Evolutionary conservation across 30 jellyfish, hydroid and myxozoan genomes (phyloP), one percentile per base, ranked within the genome.

Genomic region (Aurelia sp.): DNA sequence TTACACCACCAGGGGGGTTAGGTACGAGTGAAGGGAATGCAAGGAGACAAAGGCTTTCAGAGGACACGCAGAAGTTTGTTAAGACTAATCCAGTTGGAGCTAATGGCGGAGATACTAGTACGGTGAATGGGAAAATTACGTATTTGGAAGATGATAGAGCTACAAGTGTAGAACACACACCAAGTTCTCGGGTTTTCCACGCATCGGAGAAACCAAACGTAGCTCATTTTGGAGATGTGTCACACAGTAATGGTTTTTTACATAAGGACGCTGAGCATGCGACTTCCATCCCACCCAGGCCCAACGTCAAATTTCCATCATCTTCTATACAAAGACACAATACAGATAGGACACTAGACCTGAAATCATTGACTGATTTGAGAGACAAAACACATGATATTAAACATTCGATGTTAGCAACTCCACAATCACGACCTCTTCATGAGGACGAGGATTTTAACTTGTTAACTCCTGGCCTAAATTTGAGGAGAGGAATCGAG

Each of bases 391-490:
- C 69, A 59, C 13, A 38, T 3, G 33, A 4, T 59, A 13, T 0
- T 13, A 59, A 18, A 21, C 24, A 59, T 21, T 24, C 21, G 5
- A 40, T 50, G 5, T 17, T 6, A 16, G 81, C 60, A 41, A 79
- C 89, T 30, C 89, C 89, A 35, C 65, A 61, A 66, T 33, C 52
- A 17, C 47, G 40, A 79, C 13, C 71, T 11, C 55, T 44, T 8
- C 55, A 44, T 44, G 20, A 24, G 3, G 89, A 79, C 51, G 89
- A 62, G 17, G 73, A 70, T 63, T 79, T 79, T n/a, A 79, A 79
- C 58, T 58, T 79, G 50, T 31, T 79, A 33, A 79, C 89, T 33
- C 89, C 89, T 55, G 89, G 89, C 18, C 9, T 79, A 19, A 63
- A 79, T 13, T 53, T 79, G 19, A 78, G 72, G 16, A 79, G 80